Percentiles rank a stretch among this genome's conserved stretches.
These are phyloP conservation scores for Drosophila nebulosa DNA, from an alignment of 1,140 invertebrate genomes.

Conservation along the genomic window DNA sequence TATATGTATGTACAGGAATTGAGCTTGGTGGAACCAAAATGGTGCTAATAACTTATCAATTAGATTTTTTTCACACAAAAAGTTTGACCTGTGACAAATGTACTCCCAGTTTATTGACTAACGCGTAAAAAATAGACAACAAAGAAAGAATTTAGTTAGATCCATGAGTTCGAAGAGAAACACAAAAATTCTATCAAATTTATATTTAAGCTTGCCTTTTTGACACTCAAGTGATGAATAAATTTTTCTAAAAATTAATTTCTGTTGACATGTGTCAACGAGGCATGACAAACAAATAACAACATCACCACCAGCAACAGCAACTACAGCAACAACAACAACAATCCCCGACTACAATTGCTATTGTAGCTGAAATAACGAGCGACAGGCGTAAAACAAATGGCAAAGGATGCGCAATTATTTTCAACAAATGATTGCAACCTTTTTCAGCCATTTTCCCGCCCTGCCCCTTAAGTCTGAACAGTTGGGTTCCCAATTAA, in stretches of 20 bases:
- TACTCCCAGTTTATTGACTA: background rate
- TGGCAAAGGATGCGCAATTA: slow-evolving; percentile 65
- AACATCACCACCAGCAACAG: slow-evolving; percentile 7
- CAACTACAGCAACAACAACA: slow-evolving; percentile 19
- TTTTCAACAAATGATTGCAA: slow-evolving; percentile 53
- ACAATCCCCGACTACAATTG: slow-evolving; percentile 27
- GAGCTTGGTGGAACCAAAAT: background rate
- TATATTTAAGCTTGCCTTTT: background rate
- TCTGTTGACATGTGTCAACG: slow-evolving; percentile 62
- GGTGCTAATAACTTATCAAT: slow-evolving; percentile 62
- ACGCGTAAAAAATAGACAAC: background rate
- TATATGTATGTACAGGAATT: background rate
- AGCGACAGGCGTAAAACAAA: slow-evolving; percentile 55
- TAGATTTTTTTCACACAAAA: slow-evolving; percentile 31
- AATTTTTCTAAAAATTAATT: slow-evolving; percentile 61
- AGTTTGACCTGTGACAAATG: background rate
- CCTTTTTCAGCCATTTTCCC: slow-evolving; percentile 13
- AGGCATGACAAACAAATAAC: slow-evolving; percentile 47
- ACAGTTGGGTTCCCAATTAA: background rate
- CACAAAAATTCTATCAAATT: background rate
- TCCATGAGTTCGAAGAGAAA: background rate
- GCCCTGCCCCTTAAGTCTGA: background rate
- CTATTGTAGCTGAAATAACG: slow-evolving; percentile 44
- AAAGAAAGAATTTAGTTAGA: slow-evolving; percentile 2
- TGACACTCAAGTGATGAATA: background rate